Evolutionary conservation across 1,140 invertebrate genomes (phyloP).

Genomic region (Diuraphis noxia): DNA sequence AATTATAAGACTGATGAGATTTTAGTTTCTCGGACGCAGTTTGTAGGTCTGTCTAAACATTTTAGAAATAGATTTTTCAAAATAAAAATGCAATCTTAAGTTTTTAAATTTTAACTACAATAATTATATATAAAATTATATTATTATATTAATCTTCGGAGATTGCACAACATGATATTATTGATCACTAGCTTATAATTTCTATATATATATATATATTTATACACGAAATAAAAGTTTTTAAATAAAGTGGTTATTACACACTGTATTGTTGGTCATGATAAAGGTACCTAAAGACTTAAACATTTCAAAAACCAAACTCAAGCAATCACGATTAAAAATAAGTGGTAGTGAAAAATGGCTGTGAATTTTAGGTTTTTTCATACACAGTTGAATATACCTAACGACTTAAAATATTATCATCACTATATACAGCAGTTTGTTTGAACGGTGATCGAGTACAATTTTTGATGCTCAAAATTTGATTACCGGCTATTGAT

Average conservation of each 20-base stretch:
- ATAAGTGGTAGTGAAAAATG: too few species aligned
- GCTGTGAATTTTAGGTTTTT: neutral
- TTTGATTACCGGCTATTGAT: conserved; percentile 29
- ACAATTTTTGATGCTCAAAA: conserved; percentile 8
- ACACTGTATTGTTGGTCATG: too few species aligned
- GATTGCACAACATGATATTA: too few species aligned
- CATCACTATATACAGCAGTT: neutral
- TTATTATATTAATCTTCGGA: too few species aligned
- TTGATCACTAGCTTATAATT: too few species aligned
- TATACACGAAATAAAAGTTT: neutral
- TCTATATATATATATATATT: neutral
- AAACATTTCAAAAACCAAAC: neutral
- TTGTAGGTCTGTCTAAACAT: too few species aligned
- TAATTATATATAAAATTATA: too few species aligned
- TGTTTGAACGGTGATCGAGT: neutral
- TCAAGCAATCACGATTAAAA: neutral
- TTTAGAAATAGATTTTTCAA: neutral
- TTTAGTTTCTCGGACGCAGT: neutral
- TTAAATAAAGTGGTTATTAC: neutral
- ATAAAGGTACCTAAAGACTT: neutral
- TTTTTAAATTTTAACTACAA: too few species aligned
- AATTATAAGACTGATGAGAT: neutral
- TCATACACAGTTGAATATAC: neutral
- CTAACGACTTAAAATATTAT: neutral
- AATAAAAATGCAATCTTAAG: too few species aligned